These are phyloP conservation scores for Caerostris extrusa DNA, from an alignment of 1,140 invertebrate genomes.

Conservation along the genomic window DNA sequence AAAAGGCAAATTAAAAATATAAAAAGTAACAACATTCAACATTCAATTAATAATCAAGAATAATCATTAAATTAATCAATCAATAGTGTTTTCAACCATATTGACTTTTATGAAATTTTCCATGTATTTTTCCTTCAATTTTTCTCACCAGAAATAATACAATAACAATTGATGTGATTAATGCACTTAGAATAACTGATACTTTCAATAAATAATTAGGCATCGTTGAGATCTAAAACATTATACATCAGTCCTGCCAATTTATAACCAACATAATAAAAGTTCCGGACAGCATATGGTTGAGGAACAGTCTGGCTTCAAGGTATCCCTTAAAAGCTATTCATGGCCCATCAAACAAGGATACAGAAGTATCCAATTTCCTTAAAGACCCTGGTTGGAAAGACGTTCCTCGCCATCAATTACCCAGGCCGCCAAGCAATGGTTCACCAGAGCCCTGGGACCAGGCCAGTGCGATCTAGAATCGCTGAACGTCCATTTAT, in stretches of 20 bases:
- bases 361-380: constrained; percentile 18
- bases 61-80: too few species aligned
- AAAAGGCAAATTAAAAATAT: too few species aligned
- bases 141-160: background rate
- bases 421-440: constrained; percentile 3
- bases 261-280: background rate
- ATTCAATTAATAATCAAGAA: too few species aligned
- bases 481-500: background rate
- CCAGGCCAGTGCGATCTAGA: background rate
- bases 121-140: too few species aligned
- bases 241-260: background rate
- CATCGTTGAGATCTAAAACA: background rate
- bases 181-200: background rate
- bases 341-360: constrained; percentile 1
- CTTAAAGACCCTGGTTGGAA: constrained; percentile 15
- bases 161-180: background rate
- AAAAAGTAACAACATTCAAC: too few species aligned
- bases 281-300: background rate
- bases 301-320: background rate
- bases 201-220: background rate
- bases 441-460: background rate
- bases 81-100: too few species aligned
- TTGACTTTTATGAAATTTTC: too few species aligned
- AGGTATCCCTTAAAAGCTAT: constrained; percentile 26
- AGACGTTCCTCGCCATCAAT: background rate